Evolutionary conservation across 37 sponge, comb jelly and placozoan species (phyloP), one percentile per base, ranked within the genome.

Genomic region (Geodia barretti): DNA sequence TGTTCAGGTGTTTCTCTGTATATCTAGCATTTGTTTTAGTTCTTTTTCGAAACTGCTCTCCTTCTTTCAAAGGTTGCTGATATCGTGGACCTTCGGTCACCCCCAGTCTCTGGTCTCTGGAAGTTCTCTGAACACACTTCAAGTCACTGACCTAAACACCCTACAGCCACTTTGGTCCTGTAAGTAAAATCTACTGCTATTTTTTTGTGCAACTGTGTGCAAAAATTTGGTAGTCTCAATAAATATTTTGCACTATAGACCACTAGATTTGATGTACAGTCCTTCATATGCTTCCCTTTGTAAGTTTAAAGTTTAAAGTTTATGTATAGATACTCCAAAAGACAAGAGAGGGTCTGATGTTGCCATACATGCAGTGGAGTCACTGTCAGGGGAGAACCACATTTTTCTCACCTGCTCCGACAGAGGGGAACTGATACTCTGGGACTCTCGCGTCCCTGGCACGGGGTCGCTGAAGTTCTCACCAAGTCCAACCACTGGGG

Each of bases 261-360:
- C n/a, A n/a, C n/a, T n/a, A n/a, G n/a, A n/a, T n/a, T n/a, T n/a
- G n/a, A n/a, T n/a, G n/a, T n/a, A n/a, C n/a, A 14, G 19, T 4
- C 2, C 83, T 83, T 25, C 83, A 83, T 83, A 75, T 34, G 20
- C 36, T 73, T 23, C 28, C 20, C 31, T 84, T 84, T 47, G 25
- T 83, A n/a, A n/a, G n/a, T n/a, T n/a, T n/a, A n/a, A n/a, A n/a
- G n/a, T n/a, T n/a, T n/a, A n/a, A n/a, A n/a, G n/a, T n/a, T n/a
- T n/a, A n/a, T n/a, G n/a, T n/a, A n/a, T n/a, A n/a, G n/a, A n/a
- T n/a, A n/a, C n/a, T n/a, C n/a, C n/a, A n/a, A n/a, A n/a, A n/a
- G n/a, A n/a, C n/a, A n/a, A n/a, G n/a, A n/a, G n/a, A n/a, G n/a
- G n/a, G n/a, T n/a, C n/a, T n/a, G n/a, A n/a, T n/a, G n/a, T n/a